Conservation (phyloP, 1,140 invertebrate genomes). For the Propsilocerus akamusi region DNA sequence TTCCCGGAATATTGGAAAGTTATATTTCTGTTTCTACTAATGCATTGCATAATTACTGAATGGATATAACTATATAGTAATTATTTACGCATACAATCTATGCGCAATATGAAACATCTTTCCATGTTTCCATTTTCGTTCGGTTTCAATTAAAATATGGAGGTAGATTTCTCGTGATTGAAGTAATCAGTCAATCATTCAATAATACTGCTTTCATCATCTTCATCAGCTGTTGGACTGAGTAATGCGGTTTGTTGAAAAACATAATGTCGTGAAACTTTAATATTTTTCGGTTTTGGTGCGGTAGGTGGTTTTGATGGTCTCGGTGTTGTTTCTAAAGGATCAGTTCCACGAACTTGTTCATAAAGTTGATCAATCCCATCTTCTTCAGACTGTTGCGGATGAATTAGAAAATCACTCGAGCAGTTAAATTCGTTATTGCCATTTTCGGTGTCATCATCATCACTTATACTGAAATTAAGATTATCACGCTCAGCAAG, state of each 20-base stretch:
- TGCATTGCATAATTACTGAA: too few species aligned
- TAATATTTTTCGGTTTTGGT: background rate
- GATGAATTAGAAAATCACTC: background rate
- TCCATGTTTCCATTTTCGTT: too few species aligned
- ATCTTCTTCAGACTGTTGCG: background rate
- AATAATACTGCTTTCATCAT: background rate
- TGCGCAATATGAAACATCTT: too few species aligned
- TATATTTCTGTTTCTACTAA: too few species aligned
- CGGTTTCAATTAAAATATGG: too few species aligned
- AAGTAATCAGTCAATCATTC: too few species aligned
- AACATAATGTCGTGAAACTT: background rate
- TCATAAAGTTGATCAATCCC: background rate
- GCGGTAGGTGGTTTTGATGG: background rate
- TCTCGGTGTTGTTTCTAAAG: background rate
- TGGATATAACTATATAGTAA: too few species aligned
- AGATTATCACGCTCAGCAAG: background rate
- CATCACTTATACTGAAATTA: background rate
- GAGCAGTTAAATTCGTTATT: constrained; percentile 1
- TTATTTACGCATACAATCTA: too few species aligned
- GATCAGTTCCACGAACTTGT: background rate
- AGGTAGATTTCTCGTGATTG: too few species aligned
- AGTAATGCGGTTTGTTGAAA: background rate
- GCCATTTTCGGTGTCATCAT: background rate
- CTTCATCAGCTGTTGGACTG: background rate
- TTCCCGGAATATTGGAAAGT: background rate